phyloP scores from a whole-genome alignment of 2,888 invertebrate genomes.

The Sipunculus nudus region DNA sequence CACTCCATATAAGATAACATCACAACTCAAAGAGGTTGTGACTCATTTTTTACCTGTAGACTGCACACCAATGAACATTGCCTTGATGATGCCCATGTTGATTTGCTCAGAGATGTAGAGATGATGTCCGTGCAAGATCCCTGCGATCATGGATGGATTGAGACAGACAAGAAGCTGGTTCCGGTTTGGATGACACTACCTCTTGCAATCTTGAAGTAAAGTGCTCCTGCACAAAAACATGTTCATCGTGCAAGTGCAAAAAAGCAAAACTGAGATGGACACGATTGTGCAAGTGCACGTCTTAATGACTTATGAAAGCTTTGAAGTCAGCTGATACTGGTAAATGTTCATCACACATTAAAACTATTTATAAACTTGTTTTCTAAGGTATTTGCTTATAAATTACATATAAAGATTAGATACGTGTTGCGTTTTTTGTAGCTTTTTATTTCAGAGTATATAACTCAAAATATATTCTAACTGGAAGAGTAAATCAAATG shows the following conservation, averaged over 20 bases:
- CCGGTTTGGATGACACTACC: constrained; percentile 19
- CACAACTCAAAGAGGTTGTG: not conserved
- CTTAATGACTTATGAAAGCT: no score
- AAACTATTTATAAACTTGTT: not conserved
- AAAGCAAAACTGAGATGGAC: constrained; percentile 4
- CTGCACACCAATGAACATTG: no score
- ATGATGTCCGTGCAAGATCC: constrained; percentile 15
- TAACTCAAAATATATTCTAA: no score
- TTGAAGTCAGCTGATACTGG: no score
- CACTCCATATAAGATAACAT: not conserved
- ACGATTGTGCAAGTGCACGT: not conserved
- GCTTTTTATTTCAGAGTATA: no score
- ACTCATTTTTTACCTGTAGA: no score
- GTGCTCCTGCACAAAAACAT: constrained; percentile 16
- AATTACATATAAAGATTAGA: no score
- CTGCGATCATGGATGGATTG: constrained; percentile 19
- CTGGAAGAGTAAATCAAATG: no score
- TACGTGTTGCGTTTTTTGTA: no score
- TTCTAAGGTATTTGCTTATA: not conserved
- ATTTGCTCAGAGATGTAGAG: no score
- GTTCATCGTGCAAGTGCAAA: constrained; percentile 17
- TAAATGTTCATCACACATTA: no score
- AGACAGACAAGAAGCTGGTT: constrained; percentile 23
- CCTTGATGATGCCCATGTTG: no score
- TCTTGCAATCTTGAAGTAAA: constrained; percentile 19